Conservation (phyloP, 2,797 vertebrate genomes). For the Falco naumanni region DNA sequence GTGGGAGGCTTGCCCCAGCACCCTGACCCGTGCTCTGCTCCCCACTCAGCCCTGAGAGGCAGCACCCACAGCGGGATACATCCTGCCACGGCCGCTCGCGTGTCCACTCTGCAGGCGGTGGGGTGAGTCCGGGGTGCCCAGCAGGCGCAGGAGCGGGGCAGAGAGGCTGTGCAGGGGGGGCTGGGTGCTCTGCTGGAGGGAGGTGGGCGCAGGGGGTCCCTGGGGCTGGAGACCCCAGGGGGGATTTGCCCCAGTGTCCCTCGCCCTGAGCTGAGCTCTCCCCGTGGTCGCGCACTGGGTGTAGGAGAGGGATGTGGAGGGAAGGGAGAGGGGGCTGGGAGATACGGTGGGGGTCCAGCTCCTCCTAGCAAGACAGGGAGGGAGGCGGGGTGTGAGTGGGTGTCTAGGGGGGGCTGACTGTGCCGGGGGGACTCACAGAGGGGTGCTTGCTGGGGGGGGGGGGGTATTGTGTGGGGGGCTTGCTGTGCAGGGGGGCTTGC, state of each 20-base stretch:
- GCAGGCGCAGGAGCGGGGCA: not conserved
- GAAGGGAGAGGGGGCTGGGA: too few species aligned
- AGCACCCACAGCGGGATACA: fast-evolving
- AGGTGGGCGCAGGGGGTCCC: not conserved
- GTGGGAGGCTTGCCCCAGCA: not conserved
- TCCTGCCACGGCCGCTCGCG: fast-evolving
- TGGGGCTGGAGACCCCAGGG: not conserved
- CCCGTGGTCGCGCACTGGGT: fast-evolving
- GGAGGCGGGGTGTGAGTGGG: too few species aligned
- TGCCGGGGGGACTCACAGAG: too few species aligned
- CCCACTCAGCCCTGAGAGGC: fast-evolving
- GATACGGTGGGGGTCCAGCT: too few species aligned
- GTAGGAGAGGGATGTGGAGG: not conserved
- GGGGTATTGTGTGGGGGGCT: too few species aligned
- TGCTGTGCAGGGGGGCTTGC: too few species aligned
- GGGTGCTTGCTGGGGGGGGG: too few species aligned
- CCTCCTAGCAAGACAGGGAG: too few species aligned
- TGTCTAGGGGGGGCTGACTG: too few species aligned
- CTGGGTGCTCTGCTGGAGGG: fast-evolving
- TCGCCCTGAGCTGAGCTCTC: too few species aligned
- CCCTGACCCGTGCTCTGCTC: not conserved
- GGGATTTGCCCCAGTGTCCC: not conserved
- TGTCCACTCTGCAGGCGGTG: fast-evolving
- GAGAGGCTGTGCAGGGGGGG: fast-evolving
- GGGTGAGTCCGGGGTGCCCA: fast-evolving